Conservation (phyloP, 2,113 vertebrate species). For the Pelusios castaneus region DNA sequence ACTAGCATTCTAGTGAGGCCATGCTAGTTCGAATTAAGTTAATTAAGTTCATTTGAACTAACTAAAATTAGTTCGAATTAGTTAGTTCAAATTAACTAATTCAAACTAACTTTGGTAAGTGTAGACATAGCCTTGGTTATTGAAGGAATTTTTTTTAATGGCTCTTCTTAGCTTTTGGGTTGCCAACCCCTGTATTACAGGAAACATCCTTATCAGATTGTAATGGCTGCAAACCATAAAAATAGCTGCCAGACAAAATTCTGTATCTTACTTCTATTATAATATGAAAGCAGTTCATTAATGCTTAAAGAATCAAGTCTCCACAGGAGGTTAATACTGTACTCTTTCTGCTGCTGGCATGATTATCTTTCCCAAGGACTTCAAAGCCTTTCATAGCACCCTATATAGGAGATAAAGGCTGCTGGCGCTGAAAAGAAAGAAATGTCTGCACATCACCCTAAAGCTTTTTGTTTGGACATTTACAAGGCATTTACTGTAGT, state of each 20-base stretch:
- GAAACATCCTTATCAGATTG: not conserved
- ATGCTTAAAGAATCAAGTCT: constrained; percentile 30
- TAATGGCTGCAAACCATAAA: constrained; percentile 2
- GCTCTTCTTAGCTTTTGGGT: too few relatives aligned
- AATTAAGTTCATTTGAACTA: too few relatives aligned
- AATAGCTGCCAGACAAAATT: constrained; percentile 27
- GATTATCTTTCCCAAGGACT: constrained; percentile 53
- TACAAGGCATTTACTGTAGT: constrained; percentile 32
- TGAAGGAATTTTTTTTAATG: too few relatives aligned
- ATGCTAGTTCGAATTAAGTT: too few relatives aligned
- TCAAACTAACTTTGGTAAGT: too few relatives aligned
- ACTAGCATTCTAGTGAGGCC: too few relatives aligned
- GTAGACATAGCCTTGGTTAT: too few relatives aligned
- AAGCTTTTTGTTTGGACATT: constrained; percentile 46
- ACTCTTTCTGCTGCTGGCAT: constrained; percentile 35
- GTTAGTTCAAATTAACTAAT: too few relatives aligned
- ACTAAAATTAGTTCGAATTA: too few relatives aligned
- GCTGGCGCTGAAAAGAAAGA: constrained; percentile 1
- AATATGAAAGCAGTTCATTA: constrained; percentile 42
- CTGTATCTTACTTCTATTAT: not conserved
- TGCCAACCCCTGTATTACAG: too few relatives aligned
- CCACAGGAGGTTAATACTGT: constrained; percentile 31
- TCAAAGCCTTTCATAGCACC: constrained; percentile 39
- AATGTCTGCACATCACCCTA: constrained; percentile 15
- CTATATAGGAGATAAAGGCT: constrained; percentile 38